These are phyloP conservation scores for Diploscapter pachys DNA, from an alignment of 1,140 invertebrate species.

Conservation along the genomic window DNA sequence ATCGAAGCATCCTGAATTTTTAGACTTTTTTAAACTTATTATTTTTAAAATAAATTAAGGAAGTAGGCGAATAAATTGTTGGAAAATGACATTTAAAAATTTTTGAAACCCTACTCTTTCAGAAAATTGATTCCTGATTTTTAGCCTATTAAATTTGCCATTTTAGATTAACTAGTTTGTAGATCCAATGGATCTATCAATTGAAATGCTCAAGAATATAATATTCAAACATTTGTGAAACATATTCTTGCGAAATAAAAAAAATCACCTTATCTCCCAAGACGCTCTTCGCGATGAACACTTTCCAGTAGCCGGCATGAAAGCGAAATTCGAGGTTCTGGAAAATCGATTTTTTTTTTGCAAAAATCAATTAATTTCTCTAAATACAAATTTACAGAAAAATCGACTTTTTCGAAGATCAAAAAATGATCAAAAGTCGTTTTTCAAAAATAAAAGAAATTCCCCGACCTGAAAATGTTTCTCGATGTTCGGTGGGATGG, in stretches of 20 bases:
- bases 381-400: no score
- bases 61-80: neutral
- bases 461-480: no score
- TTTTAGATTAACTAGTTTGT: conserved; percentile 1
- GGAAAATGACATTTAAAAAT: neutral
- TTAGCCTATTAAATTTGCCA: conserved; percentile 15
- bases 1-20: conserved; percentile 60
- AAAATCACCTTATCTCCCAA: conserved; percentile 33
- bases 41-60: neutral
- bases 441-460: no score
- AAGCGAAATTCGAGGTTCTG: conserved; percentile 6
- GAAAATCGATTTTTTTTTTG: neutral
- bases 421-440: neutral
- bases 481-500: no score
- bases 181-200: conserved; percentile 5
- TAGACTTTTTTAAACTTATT: neutral
- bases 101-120: neutral
- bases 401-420: no score
- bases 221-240: neutral
- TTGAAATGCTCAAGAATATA: conserved; percentile 2
- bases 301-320: conserved; percentile 36
- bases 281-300: conserved; percentile 35
- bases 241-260: neutral
- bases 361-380: no score
- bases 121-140: conserved; percentile 7